phyloP scores from a whole-genome alignment of 1,140 invertebrate species.

The Bactericera cockerelli region DNA sequence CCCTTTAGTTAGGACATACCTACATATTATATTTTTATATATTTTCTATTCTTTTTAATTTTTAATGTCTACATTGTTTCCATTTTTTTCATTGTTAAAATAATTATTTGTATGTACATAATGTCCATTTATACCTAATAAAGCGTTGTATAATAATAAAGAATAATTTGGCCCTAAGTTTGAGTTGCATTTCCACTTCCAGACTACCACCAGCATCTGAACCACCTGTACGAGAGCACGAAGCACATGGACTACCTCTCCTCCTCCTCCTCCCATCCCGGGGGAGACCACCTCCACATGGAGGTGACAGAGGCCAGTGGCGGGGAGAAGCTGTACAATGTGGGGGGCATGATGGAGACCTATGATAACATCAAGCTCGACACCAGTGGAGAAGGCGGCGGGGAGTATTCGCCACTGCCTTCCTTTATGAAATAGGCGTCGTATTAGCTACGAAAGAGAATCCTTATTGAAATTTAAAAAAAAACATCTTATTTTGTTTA shows the following conservation, averaged over 20 bases:
- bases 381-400: background rate
- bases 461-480: too few relatives aligned
- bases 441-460: too few relatives aligned
- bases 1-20: too few relatives aligned
- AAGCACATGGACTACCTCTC: constrained; percentile 1
- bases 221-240: background rate
- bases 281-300: background rate
- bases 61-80: too few relatives aligned
- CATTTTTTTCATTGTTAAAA: too few relatives aligned
- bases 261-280: background rate
- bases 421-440: background rate
- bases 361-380: background rate
- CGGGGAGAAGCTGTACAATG: background rate
- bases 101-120: too few relatives aligned
- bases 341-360: background rate
- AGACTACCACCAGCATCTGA: constrained; percentile 1
- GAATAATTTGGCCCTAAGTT: too few relatives aligned
- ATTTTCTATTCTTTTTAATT: too few relatives aligned
- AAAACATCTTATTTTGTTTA: too few relatives aligned
- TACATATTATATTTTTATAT: too few relatives aligned
- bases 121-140: too few relatives aligned
- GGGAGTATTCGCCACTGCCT: background rate
- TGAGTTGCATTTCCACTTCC: background rate
- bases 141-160: too few relatives aligned
- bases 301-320: background rate